phyloP scores from a whole-genome alignment of 2,113 vertebrate genomes.

The Nerophis lumbriciformis region DNA sequence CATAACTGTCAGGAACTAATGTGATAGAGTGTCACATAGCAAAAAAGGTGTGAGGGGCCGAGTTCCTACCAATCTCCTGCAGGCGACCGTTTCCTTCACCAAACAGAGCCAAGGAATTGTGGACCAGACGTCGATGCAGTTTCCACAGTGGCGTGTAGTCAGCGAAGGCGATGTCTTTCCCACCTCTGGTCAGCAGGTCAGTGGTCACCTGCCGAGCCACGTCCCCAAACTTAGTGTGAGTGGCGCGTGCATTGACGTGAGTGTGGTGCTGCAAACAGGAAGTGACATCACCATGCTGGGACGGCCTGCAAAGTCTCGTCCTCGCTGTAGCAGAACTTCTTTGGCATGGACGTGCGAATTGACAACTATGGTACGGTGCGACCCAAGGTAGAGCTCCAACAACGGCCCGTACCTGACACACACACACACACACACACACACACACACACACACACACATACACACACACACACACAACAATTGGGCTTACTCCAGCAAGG shows the following conservation, averaged over 20 bases:
- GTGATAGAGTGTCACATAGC: no score
- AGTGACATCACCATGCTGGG: constrained; percentile 65
- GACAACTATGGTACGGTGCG: constrained; percentile 67
- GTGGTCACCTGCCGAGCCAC: constrained; percentile 65
- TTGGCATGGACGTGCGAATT: constrained; percentile 56
- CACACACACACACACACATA: no score
- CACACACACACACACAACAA: no score
- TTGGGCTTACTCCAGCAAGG: no score
- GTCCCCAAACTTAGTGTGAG: background rate
- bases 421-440: background rate
- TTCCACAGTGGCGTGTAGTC: constrained; percentile 71
- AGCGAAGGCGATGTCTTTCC: constrained; percentile 74
- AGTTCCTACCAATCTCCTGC: constrained; percentile 65
- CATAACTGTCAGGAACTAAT: constrained; percentile 47
- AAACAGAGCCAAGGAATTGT: constrained; percentile 68
- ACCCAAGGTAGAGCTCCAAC: constrained; percentile 63
- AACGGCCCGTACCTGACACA: constrained; percentile 52
- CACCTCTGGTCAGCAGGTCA: constrained; percentile 67
- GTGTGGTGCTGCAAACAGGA: background rate
- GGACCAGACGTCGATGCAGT: constrained; percentile 67
- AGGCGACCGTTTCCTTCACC: constrained; percentile 67
- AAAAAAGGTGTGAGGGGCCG: no score
- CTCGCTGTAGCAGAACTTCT: constrained; percentile 69
- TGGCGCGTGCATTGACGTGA: no score
- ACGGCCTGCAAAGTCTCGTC: constrained; percentile 69